These are phyloP conservation scores for Alviniconcha strummeri DNA, from an alignment of 2,888 invertebrate species.

Conservation along the genomic window DNA sequence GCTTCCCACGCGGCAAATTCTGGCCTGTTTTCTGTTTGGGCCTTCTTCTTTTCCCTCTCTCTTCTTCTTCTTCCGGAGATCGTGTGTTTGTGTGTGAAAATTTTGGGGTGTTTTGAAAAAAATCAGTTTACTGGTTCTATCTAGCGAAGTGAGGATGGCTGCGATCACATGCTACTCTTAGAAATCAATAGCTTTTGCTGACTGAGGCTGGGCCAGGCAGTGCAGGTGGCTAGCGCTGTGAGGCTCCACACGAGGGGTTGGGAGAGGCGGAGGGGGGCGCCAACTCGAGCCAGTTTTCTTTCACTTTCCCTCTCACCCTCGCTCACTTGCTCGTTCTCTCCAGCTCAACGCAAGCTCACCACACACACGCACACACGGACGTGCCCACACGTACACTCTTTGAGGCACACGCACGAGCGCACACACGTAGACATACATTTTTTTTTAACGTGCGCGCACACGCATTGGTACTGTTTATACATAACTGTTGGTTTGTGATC, in stretches of 20 bases:
- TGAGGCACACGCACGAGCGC: neutral
- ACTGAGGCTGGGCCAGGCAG: slow-evolving; percentile 36
- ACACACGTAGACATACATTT: neutral
- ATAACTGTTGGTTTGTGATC: too few relatives aligned
- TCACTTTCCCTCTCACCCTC: slow-evolving; percentile 25
- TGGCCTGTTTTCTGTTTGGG: neutral
- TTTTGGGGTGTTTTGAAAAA: neutral
- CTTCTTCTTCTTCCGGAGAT: neutral
- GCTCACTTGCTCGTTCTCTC: neutral
- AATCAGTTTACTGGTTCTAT: slow-evolving; percentile 23
- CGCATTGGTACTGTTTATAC: neutral
- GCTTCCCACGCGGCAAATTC: too few relatives aligned
- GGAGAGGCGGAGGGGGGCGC: neutral
- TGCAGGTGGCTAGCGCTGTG: slow-evolving; percentile 36
- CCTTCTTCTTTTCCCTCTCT: slow-evolving; percentile 8
- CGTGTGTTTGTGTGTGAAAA: slow-evolving; percentile 5
- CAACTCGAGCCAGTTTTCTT: neutral
- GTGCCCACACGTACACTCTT: neutral
- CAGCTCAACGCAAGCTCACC: neutral
- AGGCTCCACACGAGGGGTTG: slow-evolving; percentile 26
- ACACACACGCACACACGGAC: neutral
- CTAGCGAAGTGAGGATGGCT: slow-evolving; percentile 28
- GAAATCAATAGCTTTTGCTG: slow-evolving; percentile 36
- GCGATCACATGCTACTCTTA: slow-evolving; percentile 37
- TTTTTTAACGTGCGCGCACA: neutral